Percentiles rank a stretch among this genome's conserved stretches.
Conservation (phyloP, 2,113 vertebrate genomes). For the Ctenodactylus gundi region DNA sequence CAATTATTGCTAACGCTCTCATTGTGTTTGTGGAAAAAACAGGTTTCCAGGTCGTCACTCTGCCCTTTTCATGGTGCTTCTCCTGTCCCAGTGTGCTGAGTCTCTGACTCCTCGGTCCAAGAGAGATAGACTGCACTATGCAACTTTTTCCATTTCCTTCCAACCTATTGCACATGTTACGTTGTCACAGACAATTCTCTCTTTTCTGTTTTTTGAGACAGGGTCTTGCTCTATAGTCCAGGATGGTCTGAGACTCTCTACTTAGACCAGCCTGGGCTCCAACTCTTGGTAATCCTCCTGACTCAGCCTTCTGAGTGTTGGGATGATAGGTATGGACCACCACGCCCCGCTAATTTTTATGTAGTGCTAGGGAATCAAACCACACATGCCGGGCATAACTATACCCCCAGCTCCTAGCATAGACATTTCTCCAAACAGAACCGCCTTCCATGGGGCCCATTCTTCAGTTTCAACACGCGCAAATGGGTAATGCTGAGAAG, state of each 20-base stretch:
- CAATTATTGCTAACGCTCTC: not conserved
- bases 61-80: not conserved
- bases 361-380: too few species aligned
- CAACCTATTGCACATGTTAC: not conserved
- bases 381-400: too few species aligned
- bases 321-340: too few species aligned
- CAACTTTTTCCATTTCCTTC: not conserved
- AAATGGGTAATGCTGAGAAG: not conserved
- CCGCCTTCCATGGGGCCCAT: not conserved
- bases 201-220: too few species aligned
- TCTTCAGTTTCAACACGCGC: not conserved
- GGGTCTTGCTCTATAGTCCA: too few species aligned
- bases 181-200: not conserved
- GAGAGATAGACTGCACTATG: not conserved
- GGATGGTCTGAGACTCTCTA: too few species aligned
- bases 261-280: too few species aligned
- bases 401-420: too few species aligned
- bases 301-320: too few species aligned
- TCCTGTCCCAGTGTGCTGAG: not conserved
- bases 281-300: too few species aligned
- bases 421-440: conserved; percentile 21
- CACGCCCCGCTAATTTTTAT: too few species aligned
- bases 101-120: not conserved
- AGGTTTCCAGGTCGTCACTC: not conserved
- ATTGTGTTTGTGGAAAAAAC: not conserved